Percentiles rank a stretch among this genome's conserved stretches.
Conservation (phyloP, 2,113 vertebrate species). For the Dunckerocampus dactyliophorus region DNA sequence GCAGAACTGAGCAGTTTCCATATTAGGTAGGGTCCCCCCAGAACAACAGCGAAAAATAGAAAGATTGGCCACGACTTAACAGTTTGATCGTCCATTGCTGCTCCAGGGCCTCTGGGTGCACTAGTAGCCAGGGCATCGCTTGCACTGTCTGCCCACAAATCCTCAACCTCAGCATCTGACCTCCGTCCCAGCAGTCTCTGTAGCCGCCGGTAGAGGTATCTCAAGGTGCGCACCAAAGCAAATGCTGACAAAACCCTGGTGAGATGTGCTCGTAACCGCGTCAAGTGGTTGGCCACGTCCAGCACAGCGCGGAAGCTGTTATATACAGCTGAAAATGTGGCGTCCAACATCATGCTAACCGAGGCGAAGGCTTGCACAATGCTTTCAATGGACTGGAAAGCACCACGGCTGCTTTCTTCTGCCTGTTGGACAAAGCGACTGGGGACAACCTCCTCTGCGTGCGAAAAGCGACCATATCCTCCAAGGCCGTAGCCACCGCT, state of each 20-base stretch:
- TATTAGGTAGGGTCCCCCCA: constrained; percentile 96
- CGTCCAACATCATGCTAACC: constrained; percentile 98
- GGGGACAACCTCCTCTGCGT: constrained; percentile 79
- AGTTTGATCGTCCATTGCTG: constrained; percentile 73
- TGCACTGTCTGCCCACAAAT: constrained; percentile 89
- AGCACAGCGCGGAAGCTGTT: constrained; percentile 96
- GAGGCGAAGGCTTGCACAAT: constrained; percentile 95
- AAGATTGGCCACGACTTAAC: constrained; percentile 98
- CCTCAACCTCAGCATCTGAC: constrained; percentile 80
- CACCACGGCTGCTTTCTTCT: constrained; percentile 93
- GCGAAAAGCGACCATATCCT: constrained; percentile 80
- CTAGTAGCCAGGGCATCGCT: constrained; percentile 66
- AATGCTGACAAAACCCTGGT: constrained; percentile 94
- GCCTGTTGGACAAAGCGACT: constrained; percentile 96
- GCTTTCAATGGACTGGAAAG: constrained; percentile 97
- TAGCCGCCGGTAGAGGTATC: constrained; percentile 84
- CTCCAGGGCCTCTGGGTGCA: constrained; percentile 21
- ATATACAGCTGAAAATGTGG: constrained; percentile 95
- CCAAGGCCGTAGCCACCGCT: constrained; percentile 70
- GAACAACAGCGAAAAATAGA: constrained; percentile 91
- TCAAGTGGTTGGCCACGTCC: constrained; percentile 96
- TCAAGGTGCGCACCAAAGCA: constrained; percentile 89
- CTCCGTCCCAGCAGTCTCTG: constrained; percentile 83
- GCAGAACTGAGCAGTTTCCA: constrained; percentile 90
- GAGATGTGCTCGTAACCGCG: constrained; percentile 88